Conservation (phyloP, 1,140 invertebrate genomes). For the Spodoptera litura region DNA sequence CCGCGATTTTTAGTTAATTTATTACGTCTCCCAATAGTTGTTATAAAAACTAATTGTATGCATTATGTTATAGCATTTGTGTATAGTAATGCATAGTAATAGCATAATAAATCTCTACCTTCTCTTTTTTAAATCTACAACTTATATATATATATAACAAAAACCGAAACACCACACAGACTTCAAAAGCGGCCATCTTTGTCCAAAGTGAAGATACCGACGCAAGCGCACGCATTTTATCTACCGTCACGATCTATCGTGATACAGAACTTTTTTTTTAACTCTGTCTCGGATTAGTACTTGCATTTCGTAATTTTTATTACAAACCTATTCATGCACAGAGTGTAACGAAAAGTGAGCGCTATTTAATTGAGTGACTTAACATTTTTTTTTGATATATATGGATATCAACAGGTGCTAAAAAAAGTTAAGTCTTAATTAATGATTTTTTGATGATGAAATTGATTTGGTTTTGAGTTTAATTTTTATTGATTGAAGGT, state of each 20-base stretch:
- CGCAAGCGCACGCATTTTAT: constrained; percentile 53
- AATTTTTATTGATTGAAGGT: too few relatives aligned
- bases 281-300: constrained; percentile 40
- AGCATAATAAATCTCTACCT: too few relatives aligned
- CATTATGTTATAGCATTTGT: too few relatives aligned
- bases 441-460: too few relatives aligned
- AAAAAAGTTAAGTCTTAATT: not conserved
- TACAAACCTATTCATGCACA: constrained; percentile 21
- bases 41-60: too few relatives aligned
- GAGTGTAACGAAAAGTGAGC: not conserved
- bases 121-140: too few relatives aligned
- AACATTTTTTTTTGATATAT: not conserved
- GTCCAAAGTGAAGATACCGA: constrained; percentile 26
- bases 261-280: constrained; percentile 55
- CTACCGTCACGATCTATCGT: constrained; percentile 62
- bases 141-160: not conserved
- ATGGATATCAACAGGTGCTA: not conserved
- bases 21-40: too few relatives aligned
- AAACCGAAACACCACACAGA: not conserved
- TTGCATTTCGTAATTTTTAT: constrained; percentile 39
- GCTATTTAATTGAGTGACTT: not conserved
- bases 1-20: too few relatives aligned
- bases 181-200: not conserved
- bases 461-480: too few relatives aligned
- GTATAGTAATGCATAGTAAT: too few relatives aligned